Evolutionary conservation across 2,113 vertebrate genomes (phyloP).

Genomic region (Mirza zaza): DNA sequence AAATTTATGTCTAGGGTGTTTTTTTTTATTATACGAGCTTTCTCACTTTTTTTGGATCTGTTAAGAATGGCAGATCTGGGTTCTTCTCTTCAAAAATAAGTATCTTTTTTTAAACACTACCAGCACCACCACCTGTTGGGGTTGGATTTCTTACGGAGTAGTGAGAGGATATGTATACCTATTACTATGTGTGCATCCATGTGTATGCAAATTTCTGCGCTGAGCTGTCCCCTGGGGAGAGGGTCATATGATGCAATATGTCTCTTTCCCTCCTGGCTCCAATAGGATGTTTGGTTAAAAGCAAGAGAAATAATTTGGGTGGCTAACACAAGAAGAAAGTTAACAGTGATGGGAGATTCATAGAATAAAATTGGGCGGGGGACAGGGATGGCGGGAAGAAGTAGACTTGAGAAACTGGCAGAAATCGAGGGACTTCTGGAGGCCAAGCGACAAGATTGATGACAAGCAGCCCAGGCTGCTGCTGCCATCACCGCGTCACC

Average conservation of each 20-base stretch:
- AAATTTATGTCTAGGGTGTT: not conserved
- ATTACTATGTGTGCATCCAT: not conserved
- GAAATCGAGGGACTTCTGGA: not conserved
- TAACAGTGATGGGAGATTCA: not conserved
- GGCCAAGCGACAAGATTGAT: not conserved
- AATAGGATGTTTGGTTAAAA: not conserved
- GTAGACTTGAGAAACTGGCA: not conserved
- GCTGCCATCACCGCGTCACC: not conserved
- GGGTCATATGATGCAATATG: not conserved
- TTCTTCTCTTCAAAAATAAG: constrained; percentile 34
- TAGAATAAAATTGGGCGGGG: not conserved
- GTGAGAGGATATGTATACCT: not conserved
- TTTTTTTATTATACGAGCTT: not conserved
- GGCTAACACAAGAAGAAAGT: constrained; percentile 3
- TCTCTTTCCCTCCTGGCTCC: not conserved
- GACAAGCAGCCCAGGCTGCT: not conserved
- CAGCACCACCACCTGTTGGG: not conserved
- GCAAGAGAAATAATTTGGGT: not conserved
- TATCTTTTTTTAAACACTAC: not conserved
- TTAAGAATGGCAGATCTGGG: constrained; percentile 33
- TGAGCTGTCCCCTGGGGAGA: not conserved
- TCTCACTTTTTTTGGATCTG: not conserved
- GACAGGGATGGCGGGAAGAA: not conserved
- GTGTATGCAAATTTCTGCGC: not conserved
- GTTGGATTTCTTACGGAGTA: not conserved